Evolutionary conservation across 2,888 invertebrate species (phyloP), one percentile per base, ranked within the genome.

Genomic region (Leistus spinibarbis): DNA sequence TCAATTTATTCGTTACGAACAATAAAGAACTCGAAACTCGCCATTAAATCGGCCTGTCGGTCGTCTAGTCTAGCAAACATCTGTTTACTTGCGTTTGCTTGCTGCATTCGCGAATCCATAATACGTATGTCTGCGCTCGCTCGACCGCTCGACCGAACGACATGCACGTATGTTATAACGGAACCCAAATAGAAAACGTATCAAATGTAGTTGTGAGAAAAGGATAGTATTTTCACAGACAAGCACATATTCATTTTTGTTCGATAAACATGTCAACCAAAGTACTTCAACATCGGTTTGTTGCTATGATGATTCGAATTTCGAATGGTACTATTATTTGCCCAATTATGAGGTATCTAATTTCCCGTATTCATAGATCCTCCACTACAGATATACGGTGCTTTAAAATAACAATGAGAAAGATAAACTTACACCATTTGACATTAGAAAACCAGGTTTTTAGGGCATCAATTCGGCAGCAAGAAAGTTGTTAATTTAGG

Each of bases 1-100:
- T 20, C 40, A 23, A 62, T 73, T 73, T 67, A 62, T 73, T 73
- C 73, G 23, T 72, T 65, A 70, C 40, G 40, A 62, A 40, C 62
- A 40, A 70, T 70, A 70, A 63, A 70, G 60, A 69, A 69, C n/a
- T 60, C 60, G n/a, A 24, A 60, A 60, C 17, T 60, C 60, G 10
- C 22, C 60, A 60, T 60, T 60, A 60, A 60, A 60, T 60, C 40
- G 40, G 40, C 5, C 40, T 40, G 40, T 40, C 40, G 40, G 24
- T 24, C 24, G 40, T 40, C 40, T 40, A 40, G 40, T 13, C 40
- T 60, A 20, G 22, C 60, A 60, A 60, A 60, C 60, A 60, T 60
- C 60, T 19, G 60, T 60, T 22, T 22, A 22, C 19, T 60, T 10
- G 19, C 60, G 22, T 40, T 40, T 40, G 40, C 40, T 40, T 40